Evolutionary conservation across 2,113 vertebrate genomes (phyloP).

Genomic region (Setophaga petechia): DNA sequence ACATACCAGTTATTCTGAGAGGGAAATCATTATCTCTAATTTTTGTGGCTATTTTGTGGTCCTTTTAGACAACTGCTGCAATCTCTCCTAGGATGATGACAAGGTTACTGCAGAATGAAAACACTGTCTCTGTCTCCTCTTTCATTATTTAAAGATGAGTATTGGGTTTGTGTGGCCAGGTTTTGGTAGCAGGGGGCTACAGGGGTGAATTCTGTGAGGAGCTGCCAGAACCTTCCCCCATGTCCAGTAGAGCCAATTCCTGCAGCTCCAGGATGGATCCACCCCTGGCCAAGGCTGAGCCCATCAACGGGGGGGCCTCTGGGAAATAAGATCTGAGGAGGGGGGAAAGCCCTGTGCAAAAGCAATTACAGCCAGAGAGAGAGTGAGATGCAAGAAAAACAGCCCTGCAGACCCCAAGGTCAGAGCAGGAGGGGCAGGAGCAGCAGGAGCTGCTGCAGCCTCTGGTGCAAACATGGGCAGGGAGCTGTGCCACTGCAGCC

Average conservation of each 20-base stretch:
- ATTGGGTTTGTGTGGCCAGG: not conserved
- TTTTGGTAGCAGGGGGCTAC: not conserved
- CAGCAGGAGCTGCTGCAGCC: not conserved
- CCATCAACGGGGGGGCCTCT: not conserved
- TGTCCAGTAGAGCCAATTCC: not conserved
- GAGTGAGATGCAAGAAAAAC: not conserved
- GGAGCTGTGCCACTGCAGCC: not conserved
- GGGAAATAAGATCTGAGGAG: not conserved
- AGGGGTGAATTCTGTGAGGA: not conserved
- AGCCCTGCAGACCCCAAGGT: not conserved
- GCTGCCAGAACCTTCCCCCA: not conserved
- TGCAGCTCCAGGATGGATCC: not conserved
- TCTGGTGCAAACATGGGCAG: not conserved
- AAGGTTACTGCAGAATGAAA: not conserved
- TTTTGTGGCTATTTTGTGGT: not conserved
- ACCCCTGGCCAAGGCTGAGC: not conserved
- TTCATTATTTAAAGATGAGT: not conserved
- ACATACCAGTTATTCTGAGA: slow-evolving; percentile 20
- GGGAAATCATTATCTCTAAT: not conserved
- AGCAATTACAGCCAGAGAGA: not conserved
- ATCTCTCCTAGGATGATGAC: not conserved
- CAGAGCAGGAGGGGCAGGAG: not conserved
- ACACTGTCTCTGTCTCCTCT: not conserved
- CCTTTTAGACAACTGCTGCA: slow-evolving; percentile 34
- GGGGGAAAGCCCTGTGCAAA: not conserved